Evolutionary conservation across 2,888 invertebrate species (phyloP).

Genomic region (Callinectes sapidus): DNA sequence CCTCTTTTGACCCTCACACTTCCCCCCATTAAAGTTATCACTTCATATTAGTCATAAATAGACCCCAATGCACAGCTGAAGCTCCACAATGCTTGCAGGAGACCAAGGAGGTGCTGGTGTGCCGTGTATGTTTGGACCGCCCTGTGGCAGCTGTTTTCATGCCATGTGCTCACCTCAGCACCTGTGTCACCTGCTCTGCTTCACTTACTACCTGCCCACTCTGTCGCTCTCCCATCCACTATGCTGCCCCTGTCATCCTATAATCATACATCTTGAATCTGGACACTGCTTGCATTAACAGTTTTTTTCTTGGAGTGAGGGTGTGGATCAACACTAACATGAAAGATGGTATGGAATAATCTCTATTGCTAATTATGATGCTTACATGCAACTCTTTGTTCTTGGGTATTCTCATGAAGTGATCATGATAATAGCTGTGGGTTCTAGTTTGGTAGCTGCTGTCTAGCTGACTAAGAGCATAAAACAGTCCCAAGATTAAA

Average conservation of each 20-base stretch:
- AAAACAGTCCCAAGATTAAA: neutral
- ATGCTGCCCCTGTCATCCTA: constrained; percentile 58
- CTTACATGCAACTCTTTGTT: neutral
- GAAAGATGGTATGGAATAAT: neutral
- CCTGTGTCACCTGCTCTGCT: constrained; percentile 55
- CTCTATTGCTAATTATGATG: neutral
- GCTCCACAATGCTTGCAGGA: constrained; percentile 20
- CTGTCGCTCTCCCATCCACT: constrained; percentile 65
- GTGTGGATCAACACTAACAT: neutral
- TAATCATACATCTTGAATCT: neutral
- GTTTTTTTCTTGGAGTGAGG: neutral
- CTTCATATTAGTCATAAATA: neutral
- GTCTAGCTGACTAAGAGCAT: neutral
- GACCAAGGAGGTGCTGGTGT: constrained; percentile 49
- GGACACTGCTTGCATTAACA: neutral
- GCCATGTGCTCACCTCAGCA: constrained; percentile 69
- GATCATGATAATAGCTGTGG: neutral
- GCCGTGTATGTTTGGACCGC: constrained; percentile 63
- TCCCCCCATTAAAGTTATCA: neutral
- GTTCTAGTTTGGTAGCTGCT: neutral
- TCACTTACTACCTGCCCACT: constrained; percentile 64
- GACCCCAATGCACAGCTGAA: neutral
- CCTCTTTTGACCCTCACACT: neutral
- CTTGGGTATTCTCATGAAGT: neutral
- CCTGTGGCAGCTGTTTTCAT: constrained; percentile 66